Conservation (phyloP, 1,140 invertebrate species). For the Euschistus heros region DNA sequence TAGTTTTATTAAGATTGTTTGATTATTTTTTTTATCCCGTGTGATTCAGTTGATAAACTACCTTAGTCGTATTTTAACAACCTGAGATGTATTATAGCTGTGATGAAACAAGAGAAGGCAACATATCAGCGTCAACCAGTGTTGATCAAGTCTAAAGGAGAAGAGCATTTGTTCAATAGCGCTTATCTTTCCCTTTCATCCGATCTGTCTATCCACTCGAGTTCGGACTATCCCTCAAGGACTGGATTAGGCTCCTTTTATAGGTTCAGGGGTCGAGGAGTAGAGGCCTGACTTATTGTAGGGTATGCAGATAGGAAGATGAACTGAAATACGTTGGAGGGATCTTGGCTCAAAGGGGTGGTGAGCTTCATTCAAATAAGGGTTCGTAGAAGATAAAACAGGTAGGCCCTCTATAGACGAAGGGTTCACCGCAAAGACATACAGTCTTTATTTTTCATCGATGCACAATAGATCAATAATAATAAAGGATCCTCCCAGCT, state of each 20-base stretch:
- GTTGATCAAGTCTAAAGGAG: too few species aligned
- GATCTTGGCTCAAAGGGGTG: constrained; percentile 6
- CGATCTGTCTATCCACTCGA: neutral
- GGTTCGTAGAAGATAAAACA: neutral
- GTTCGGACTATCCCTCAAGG: neutral
- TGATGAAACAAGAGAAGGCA: too few species aligned
- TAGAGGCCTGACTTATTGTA: neutral
- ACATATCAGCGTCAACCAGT: too few species aligned
- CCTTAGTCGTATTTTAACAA: too few species aligned
- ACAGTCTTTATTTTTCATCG: constrained; percentile 15
- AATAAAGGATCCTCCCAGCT: constrained; percentile 13
- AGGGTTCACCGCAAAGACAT: constrained; percentile 17
- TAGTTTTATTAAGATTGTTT: too few species aligned
- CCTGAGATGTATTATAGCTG: too few species aligned
- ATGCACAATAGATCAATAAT: constrained; percentile 22
- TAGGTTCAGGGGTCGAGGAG: neutral
- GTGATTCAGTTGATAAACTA: too few species aligned
- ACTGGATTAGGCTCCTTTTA: neutral
- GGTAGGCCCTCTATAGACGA: neutral
- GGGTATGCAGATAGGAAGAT: constrained; percentile 4
- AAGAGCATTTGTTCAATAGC: too few species aligned
- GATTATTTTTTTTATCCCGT: too few species aligned
- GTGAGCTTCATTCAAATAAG: constrained; percentile 13
- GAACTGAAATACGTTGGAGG: constrained; percentile 15
- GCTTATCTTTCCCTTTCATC: too few species aligned